These are phyloP conservation scores for Rhombomys opimus DNA, from an alignment of 2,113 vertebrate species.

Conservation along the genomic window DNA sequence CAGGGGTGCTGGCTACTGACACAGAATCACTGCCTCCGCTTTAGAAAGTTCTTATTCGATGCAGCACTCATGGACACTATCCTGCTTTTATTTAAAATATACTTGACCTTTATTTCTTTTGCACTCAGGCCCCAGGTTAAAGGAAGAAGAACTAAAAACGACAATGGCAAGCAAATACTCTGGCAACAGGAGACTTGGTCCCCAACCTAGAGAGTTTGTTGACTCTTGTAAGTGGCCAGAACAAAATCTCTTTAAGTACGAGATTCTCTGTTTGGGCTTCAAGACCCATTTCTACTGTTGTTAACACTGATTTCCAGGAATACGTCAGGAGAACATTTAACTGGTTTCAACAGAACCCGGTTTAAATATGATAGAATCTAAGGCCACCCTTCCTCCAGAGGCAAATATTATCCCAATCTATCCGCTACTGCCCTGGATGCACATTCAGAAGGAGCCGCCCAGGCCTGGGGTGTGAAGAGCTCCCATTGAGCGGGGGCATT, in stretches of 20 bases:
- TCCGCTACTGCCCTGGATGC: background rate
- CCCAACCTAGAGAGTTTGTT: background rate
- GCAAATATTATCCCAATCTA: background rate
- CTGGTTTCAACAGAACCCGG: background rate
- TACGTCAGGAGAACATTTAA: background rate
- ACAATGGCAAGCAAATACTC: conserved; percentile 2
- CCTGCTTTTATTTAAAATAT: conserved; percentile 50
- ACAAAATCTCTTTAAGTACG: background rate
- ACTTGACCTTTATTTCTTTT: conserved; percentile 17
- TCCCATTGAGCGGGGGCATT: background rate
- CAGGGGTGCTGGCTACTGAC: background rate
- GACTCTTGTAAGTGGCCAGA: background rate
- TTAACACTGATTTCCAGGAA: conserved; percentile 20
- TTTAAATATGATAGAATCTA: conserved; percentile 15
- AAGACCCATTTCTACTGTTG: background rate
- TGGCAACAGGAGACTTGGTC: conserved; percentile 29
- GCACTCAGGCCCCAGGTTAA: background rate
- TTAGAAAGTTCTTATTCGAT: conserved; percentile 44
- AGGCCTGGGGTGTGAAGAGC: background rate
- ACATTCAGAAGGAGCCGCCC: background rate
- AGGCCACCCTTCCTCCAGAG: background rate
- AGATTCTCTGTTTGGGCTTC: background rate
- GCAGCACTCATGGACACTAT: background rate
- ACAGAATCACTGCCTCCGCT: background rate
- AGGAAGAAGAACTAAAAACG: background rate